Conservation (phyloP, 2,113 vertebrate species). For the Hyaena hyaena region DNA sequence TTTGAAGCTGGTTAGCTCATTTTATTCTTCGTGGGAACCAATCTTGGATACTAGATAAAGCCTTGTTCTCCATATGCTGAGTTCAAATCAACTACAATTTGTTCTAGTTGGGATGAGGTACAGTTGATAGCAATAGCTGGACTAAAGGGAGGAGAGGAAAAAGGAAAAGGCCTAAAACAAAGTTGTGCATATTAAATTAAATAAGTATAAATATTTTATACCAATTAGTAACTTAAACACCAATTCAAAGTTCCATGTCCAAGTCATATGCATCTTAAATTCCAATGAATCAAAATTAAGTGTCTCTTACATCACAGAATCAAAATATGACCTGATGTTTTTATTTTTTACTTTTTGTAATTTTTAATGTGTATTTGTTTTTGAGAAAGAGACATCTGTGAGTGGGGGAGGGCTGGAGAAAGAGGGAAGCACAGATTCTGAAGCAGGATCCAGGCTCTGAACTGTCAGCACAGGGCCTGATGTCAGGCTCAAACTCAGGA, state of each 20-base stretch:
- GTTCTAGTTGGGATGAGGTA: neutral
- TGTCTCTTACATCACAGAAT: neutral
- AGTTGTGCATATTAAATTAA: neutral
- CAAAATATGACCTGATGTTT: neutral
- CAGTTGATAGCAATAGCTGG: neutral
- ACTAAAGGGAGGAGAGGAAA: neutral
- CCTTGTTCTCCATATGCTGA: slow-evolving; percentile 58
- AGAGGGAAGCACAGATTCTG: too few species aligned
- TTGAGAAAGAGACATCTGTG: too few species aligned
- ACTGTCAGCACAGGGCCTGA: too few species aligned
- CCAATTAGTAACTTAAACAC: neutral
- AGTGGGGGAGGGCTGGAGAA: too few species aligned
- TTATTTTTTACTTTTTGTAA: too few species aligned
- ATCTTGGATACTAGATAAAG: slow-evolving; percentile 61
- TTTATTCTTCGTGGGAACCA: slow-evolving; percentile 71
- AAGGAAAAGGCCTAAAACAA: neutral
- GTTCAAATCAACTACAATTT: slow-evolving; percentile 42
- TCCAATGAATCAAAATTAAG: slow-evolving; percentile 3
- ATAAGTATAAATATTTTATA: neutral
- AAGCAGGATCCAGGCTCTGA: too few species aligned
- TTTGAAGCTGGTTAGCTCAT: slow-evolving; percentile 66
- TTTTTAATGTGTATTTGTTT: too few species aligned
- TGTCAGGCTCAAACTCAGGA: too few species aligned
- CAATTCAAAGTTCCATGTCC: neutral
- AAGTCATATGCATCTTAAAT: neutral